Base-by-base conservation (phyloP, 2,888 invertebrate species). In the Tiliacea citrago region DNA sequence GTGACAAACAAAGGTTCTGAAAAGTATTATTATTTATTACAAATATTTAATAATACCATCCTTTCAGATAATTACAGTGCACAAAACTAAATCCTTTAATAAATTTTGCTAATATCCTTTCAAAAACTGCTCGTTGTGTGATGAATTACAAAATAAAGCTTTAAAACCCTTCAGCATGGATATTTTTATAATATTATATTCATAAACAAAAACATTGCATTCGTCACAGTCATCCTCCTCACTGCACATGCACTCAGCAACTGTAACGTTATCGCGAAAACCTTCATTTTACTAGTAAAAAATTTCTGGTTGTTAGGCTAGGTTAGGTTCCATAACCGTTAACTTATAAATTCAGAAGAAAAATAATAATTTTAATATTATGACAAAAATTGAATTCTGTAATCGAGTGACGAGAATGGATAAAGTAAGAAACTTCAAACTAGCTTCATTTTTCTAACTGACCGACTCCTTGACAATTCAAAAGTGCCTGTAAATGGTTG, bases 231-330 rank as follows among this genome's bases (percentile, higher is more conserved):
- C 16, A 45, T 61, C 72, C 21, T 29, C 29, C 29, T 35, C 47
- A 55, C 16, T 45, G 7, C 13, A 5, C 29, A 29, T 6, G 29
- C 57, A 57, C 18, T 29, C 3, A 29, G 29, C 29, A 29, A 29
- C 29, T 29, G 9, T 45, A n/a, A 21, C 7, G 13, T 53, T 73
- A 80, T 80, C 74, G n/a, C 45, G n/a, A 47, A 51, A 39, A 63
- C 67, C 81, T 73, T 66, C 53, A 18, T 62, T 51, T 73, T 62
- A n/a, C 29, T 53, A 24, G 29, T 74, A 2, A n/a, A n/a, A 63
- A 62, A 67, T 74, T n/a, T 49, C 65, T 49, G 70, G 39, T 13
- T 39, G 16, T 60, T 67, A 79, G 6, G 51, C 12, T 73, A 39
- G 39, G 39, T 6, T 39, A 39, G 39, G 39, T 4, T 39, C 39